phyloP scores from a whole-genome alignment of 1,140 invertebrate genomes.

The Mesaphorura yosii region DNA sequence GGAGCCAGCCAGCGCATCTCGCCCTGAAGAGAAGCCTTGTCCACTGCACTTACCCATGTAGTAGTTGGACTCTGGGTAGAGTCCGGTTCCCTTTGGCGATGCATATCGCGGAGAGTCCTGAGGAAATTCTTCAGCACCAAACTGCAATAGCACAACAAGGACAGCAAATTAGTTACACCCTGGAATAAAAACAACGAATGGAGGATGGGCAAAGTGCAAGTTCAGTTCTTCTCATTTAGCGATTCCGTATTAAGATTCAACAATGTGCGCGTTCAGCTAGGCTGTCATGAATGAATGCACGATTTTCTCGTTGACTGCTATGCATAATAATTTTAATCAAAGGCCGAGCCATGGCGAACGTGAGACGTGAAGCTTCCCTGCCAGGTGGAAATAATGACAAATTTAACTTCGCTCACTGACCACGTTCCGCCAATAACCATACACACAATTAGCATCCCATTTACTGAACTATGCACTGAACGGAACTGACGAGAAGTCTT shows the following conservation, averaged over 20 bases:
- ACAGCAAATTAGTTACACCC: not conserved
- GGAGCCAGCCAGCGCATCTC: not conserved
- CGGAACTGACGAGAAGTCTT: not conserved
- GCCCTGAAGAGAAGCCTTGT: not conserved
- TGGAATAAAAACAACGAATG: no score
- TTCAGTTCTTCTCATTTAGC: no score
- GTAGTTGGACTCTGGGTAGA: conserved; percentile 47
- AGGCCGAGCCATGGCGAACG: not conserved
- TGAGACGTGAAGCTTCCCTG: conserved; percentile 7
- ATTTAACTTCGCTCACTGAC: conserved; percentile 14
- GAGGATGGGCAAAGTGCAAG: no score
- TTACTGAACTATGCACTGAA: not conserved
- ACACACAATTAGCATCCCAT: not conserved
- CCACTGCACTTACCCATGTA: conserved; percentile 42
- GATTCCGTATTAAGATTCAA: no score
- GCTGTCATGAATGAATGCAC: no score
- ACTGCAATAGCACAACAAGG: conserved; percentile 45
- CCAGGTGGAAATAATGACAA: conserved; percentile 27
- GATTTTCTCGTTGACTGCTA: no score
- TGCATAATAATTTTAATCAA: no score
- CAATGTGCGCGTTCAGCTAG: no score
- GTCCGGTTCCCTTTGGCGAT: conserved; percentile 57
- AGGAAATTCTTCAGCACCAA: conserved; percentile 79
- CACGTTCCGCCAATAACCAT: conserved; percentile 10
- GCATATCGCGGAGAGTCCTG: conserved; percentile 72